phyloP scores from a whole-genome alignment of 1,140 invertebrate species.

The Drosophila melanogaster region Release_6_plus_ISO1_MT NT_033779.5:12352501-12353000 shows the following conservation, averaged over 20 bases:
- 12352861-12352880: constrained; percentile 42
- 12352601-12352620: constrained; percentile 27
- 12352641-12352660: constrained; percentile 32
- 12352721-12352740: constrained; percentile 16
- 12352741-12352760: constrained; percentile 20
- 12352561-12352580: constrained; percentile 32
- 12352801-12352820: no score
- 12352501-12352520: constrained; percentile 81
- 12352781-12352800: constrained; percentile 49
- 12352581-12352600: constrained; percentile 21
- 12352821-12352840: constrained; percentile 9
- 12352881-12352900: constrained; percentile 63
- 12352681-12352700: constrained; percentile 83
- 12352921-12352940: constrained; percentile 8
- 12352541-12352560: constrained; percentile 75
- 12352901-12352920: constrained; percentile 44
- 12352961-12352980: background rate
- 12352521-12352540: constrained; percentile 83
- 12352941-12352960: constrained; percentile 4
- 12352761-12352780: constrained; percentile 32
- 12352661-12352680: constrained; percentile 66
- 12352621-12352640: constrained; percentile 36
- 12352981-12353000: constrained; percentile 37
- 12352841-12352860: background rate
- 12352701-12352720: constrained; percentile 75